phyloP scores from a whole-genome alignment of 2,888 invertebrate genomes.

The Drosophila pseudotakahashii region DNA sequence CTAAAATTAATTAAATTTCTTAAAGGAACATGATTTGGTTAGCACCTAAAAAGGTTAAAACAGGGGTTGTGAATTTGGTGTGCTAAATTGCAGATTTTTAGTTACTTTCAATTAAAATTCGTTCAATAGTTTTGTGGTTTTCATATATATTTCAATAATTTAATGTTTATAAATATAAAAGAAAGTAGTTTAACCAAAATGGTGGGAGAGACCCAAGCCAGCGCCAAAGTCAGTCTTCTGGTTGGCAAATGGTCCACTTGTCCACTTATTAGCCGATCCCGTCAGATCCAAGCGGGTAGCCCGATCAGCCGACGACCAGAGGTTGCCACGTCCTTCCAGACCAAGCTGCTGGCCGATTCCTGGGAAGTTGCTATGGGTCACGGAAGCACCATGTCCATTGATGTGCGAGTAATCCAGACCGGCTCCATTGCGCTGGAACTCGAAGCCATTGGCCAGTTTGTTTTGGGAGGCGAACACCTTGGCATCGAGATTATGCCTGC shows the following conservation, averaged over 20 bases:
- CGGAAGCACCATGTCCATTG: constrained; percentile 74
- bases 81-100: too few relatives aligned
- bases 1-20: too few relatives aligned
- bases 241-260: constrained; percentile 41
- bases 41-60: too few relatives aligned
- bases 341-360: constrained; percentile 73
- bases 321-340: constrained; percentile 59
- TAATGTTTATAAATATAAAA: not conserved
- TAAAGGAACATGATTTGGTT: too few relatives aligned
- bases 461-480: constrained; percentile 79
- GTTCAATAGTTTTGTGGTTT: too few relatives aligned
- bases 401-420: constrained; percentile 75
- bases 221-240: constrained; percentile 61
- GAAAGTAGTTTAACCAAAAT: constrained; percentile 61
- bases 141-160: constrained; percentile 7
- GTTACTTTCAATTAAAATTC: too few relatives aligned
- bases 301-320: constrained; percentile 68
- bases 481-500: constrained; percentile 70
- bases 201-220: constrained; percentile 70
- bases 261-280: constrained; percentile 65
- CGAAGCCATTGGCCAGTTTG: constrained; percentile 76
- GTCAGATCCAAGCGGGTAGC: constrained; percentile 68
- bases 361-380: constrained; percentile 75
- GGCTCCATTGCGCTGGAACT: constrained; percentile 78
- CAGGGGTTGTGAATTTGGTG: too few relatives aligned